phyloP scores from a whole-genome alignment of 1,140 invertebrate genomes.

The Sinella curviseta region DNA sequence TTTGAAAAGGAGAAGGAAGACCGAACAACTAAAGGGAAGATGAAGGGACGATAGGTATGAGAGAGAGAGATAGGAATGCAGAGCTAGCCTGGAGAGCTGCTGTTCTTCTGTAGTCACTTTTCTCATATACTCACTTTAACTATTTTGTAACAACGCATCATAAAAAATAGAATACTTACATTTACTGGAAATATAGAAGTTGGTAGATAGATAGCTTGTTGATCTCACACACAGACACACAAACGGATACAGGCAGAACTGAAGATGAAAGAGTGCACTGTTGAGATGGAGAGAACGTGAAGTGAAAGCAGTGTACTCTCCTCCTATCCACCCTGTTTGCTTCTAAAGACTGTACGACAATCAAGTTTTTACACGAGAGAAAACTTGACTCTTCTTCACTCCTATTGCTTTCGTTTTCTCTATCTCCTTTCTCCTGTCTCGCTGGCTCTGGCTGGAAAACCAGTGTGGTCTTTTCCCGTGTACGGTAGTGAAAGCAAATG shows the following conservation, averaged over 20 bases:
- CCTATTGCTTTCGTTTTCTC: not conserved
- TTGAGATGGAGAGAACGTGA: too few relatives aligned
- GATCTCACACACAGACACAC: not conserved
- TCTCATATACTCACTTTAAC: too few relatives aligned
- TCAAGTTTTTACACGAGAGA: not conserved
- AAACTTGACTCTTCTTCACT: not conserved
- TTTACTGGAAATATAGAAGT: too few relatives aligned
- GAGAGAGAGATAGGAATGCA: not conserved
- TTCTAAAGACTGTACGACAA: not conserved
- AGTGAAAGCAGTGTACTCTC: not conserved
- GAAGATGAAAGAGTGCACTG: not conserved
- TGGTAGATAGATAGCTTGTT: not conserved
- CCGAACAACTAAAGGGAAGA: not conserved
- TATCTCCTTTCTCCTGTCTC: not conserved
- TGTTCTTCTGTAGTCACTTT: too few relatives aligned
- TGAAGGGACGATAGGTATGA: not conserved
- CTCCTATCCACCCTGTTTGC: not conserved
- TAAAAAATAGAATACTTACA: too few relatives aligned
- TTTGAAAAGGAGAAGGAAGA: not conserved
- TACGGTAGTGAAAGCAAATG: not conserved
- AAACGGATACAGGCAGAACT: not conserved
- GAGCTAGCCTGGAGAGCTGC: too few relatives aligned
- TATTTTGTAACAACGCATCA: too few relatives aligned
- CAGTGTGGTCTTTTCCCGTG: not conserved
- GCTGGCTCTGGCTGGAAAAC: too few relatives aligned